These are phyloP conservation scores for Zootermopsis nevadensis DNA, from an alignment of 2,888 invertebrate species.

Conservation along the genomic window DNA sequence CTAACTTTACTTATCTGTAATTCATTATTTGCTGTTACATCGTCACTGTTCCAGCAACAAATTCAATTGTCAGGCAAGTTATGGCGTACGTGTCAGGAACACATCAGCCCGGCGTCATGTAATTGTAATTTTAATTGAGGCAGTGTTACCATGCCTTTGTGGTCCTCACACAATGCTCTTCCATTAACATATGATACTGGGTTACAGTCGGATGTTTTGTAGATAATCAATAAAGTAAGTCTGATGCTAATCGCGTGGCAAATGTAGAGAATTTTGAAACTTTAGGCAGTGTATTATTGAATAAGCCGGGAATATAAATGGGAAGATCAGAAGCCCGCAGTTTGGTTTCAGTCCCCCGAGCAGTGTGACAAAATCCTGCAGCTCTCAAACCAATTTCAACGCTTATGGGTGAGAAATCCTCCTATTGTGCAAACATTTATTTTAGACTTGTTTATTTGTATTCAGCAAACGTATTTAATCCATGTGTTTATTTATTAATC, in stretches of 20 bases:
- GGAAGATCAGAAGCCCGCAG: not conserved
- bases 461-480: no score
- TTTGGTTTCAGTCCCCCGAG: not conserved
- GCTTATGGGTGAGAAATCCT: no score
- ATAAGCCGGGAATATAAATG: conserved; percentile 17
- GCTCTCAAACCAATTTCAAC: no score
- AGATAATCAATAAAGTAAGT: conserved; percentile 1
- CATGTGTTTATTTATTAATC: no score
- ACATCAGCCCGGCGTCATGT: not conserved
- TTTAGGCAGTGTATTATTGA: not conserved
- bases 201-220: conserved; percentile 12
- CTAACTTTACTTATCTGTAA: not conserved
- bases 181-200: conserved; percentile 22
- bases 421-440: no score
- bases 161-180: not conserved
- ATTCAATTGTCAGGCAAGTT: not conserved
- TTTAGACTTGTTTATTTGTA: no score
- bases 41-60: not conserved
- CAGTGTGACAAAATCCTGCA: no score
- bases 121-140: conserved; percentile 24
- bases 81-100: not conserved
- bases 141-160: not conserved
- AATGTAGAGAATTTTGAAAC: not conserved
- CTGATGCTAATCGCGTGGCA: not conserved
- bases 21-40: not conserved